phyloP scores from a whole-genome alignment of 2,888 invertebrate genomes.

The Latrodectus elegans region DNA sequence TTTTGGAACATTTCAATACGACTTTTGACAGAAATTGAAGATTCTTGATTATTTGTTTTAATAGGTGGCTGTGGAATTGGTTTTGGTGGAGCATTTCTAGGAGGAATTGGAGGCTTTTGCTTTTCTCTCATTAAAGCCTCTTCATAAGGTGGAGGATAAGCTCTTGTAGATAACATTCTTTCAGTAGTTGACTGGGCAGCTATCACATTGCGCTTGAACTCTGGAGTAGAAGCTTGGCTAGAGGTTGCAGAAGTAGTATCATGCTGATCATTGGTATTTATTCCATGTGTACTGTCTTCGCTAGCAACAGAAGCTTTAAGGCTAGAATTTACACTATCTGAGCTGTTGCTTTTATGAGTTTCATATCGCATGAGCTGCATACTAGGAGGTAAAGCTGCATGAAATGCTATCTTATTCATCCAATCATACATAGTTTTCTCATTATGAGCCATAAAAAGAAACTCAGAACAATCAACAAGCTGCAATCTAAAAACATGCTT shows the following conservation, averaged over 20 bases:
- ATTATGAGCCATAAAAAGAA: slow-evolving; percentile 86
- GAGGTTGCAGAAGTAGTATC: slow-evolving; percentile 66
- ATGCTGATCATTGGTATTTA: slow-evolving; percentile 31
- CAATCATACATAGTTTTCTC: slow-evolving; percentile 88
- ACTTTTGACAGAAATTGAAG: slow-evolving; percentile 65
- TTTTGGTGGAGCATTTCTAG: slow-evolving; percentile 51
- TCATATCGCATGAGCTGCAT: slow-evolving; percentile 90
- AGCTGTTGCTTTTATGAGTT: slow-evolving; percentile 68
- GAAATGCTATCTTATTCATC: slow-evolving; percentile 94
- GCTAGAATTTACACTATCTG: slow-evolving; percentile 56
- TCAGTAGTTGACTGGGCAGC: slow-evolving; percentile 14
- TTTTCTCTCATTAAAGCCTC: slow-evolving; percentile 61
- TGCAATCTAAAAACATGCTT: slow-evolving; percentile 92
- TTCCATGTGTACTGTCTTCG: slow-evolving; percentile 42
- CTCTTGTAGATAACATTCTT: slow-evolving; percentile 23
- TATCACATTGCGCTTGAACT: slow-evolving; percentile 29
- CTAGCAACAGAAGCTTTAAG: slow-evolving; percentile 44
- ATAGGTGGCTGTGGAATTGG: slow-evolving; percentile 55
- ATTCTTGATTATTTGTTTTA: slow-evolving; percentile 36
- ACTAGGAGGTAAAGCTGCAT: slow-evolving; percentile 91
- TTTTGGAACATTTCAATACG: slow-evolving; percentile 68
- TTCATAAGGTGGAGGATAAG: slow-evolving; percentile 66
- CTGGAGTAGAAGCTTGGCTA: slow-evolving; percentile 66
- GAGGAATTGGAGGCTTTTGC: slow-evolving; percentile 66
- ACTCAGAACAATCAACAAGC: slow-evolving; percentile 93